These are phyloP conservation scores for Coptodon rendalli DNA, from an alignment of 2,113 vertebrate genomes.

Conservation along the genomic window DNA sequence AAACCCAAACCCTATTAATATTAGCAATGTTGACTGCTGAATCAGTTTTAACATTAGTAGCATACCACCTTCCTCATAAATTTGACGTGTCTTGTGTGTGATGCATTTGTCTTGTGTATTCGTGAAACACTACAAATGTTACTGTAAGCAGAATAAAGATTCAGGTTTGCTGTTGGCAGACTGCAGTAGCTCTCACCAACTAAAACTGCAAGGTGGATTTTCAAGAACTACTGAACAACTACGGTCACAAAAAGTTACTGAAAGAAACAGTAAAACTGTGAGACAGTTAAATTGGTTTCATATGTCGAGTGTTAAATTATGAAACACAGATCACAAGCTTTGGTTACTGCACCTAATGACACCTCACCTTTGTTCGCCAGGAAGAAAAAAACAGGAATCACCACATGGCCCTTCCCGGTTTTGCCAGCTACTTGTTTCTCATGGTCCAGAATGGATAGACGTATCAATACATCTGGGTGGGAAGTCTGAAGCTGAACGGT, in stretches of 20 bases:
- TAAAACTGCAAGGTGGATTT: not conserved
- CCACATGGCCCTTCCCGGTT: conserved; percentile 75
- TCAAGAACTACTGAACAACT: not conserved
- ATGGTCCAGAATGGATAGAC: conserved; percentile 80
- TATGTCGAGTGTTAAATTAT: not conserved
- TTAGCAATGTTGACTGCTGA: not conserved
- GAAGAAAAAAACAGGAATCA: conserved; percentile 83
- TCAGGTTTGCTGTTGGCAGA: not conserved
- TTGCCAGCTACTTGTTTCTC: conserved; percentile 66
- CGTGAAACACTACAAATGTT: not conserved
- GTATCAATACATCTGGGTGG: conserved; percentile 74
- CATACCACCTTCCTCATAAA: not conserved
- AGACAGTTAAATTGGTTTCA: not conserved
- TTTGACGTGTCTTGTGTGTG: not conserved
- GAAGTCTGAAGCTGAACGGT: conserved; percentile 84
- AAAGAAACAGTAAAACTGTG: not conserved
- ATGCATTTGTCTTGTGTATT: not conserved
- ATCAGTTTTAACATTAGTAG: not conserved
- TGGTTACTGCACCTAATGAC: not conserved
- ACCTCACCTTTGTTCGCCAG: conserved; percentile 71
- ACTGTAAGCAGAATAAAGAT: not conserved
- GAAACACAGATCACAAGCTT: not conserved
- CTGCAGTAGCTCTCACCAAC: not conserved
- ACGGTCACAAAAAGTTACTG: not conserved
- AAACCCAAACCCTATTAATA: rapidly evolving